Conservation (phyloP, 2,888 invertebrate genomes). For the Sphecodes monilicornis region DNA sequence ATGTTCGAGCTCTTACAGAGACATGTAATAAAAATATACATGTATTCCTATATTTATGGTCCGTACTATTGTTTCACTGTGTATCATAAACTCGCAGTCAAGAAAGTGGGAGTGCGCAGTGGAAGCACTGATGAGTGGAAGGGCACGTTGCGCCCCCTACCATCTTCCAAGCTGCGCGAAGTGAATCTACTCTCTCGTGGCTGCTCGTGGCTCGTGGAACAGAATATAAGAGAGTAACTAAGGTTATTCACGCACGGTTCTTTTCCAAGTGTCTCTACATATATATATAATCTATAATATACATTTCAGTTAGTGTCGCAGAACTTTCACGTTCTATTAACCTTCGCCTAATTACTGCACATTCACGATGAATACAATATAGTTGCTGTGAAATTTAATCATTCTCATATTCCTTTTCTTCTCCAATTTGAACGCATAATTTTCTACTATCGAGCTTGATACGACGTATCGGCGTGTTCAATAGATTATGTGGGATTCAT, state of each 20-base stretch:
- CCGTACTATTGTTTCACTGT: too few relatives aligned
- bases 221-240: constrained; percentile 34
- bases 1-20: background rate
- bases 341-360: constrained; percentile 21
- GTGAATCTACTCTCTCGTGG: too few relatives aligned
- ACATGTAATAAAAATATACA: too few relatives aligned
- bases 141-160: too few relatives aligned
- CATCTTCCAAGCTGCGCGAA: too few relatives aligned
- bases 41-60: too few relatives aligned
- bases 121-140: too few relatives aligned
- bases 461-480: constrained; percentile 21
- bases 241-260: constrained; percentile 17
- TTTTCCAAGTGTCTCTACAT: background rate
- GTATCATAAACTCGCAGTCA: too few relatives aligned
- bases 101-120: too few relatives aligned
- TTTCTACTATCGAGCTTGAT: constrained; percentile 3
- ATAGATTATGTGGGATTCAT: constrained; percentile 74
- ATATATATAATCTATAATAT: background rate
- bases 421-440: background rate
- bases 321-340: background rate
- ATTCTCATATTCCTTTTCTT: background rate
- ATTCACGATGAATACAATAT: background rate
- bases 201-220: too few relatives aligned
- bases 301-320: constrained; percentile 16
- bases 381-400: constrained; percentile 12